Evolutionary conservation across 2,888 invertebrate genomes (phyloP).

Genomic region (Ganaspis brasiliensis): DNA sequence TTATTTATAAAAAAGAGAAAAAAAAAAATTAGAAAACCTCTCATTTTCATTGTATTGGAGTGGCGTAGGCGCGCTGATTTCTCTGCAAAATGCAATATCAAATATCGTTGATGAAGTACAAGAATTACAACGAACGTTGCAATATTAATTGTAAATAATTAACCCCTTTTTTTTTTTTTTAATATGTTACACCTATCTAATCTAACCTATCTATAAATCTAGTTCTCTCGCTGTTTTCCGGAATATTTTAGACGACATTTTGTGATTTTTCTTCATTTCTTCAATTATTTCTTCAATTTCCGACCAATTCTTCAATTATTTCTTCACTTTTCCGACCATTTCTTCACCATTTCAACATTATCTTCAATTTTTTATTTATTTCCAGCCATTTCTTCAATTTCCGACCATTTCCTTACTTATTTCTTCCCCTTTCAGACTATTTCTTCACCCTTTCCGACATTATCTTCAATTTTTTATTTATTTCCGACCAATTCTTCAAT

Average conservation of each 20-base stretch:
- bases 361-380: no score
- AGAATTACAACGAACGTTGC: slow-evolving; percentile 11
- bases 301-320: not conserved
- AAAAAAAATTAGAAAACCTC: no score
- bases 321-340: not conserved
- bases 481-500: no score
- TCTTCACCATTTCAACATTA: no score
- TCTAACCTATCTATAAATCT: slow-evolving; percentile 47
- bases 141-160: not conserved
- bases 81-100: slow-evolving; percentile 10
- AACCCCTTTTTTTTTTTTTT: slow-evolving; percentile 38
- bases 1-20: no score
- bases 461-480: no score
- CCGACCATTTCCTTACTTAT: not conserved
- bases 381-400: not conserved
- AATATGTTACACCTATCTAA: slow-evolving; percentile 46
- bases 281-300: not conserved
- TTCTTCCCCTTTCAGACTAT: not conserved
- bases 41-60: not conserved
- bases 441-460: no score
- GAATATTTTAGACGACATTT: slow-evolving; percentile 10
- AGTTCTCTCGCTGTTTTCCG: slow-evolving; percentile 40
- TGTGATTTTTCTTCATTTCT: not conserved
- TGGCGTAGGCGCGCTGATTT: not conserved
- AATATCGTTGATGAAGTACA: slow-evolving; percentile 9